Evolutionary conservation across 2,797 vertebrate genomes (phyloP).

Genomic region (Echeneis naucrates): DNA sequence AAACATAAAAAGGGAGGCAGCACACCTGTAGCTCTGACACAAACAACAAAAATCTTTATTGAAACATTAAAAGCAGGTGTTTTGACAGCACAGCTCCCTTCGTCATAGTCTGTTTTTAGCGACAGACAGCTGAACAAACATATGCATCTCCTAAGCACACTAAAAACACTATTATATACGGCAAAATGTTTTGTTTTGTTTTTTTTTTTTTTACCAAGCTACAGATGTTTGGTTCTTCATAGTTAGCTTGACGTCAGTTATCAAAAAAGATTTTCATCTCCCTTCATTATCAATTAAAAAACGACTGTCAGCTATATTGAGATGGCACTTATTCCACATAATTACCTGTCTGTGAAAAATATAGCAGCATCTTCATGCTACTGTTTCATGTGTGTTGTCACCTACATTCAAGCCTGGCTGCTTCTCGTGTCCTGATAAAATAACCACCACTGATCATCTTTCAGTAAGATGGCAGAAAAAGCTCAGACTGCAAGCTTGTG

Average conservation of each 20-base stretch:
- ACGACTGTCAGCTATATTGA: not conserved
- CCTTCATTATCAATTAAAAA: not conserved
- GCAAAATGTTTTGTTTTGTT: not conserved
- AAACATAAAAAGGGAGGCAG: conserved; percentile 26
- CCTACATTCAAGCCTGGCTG: conserved; percentile 29
- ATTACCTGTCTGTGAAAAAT: conserved; percentile 33
- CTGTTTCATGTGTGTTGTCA: conserved; percentile 32
- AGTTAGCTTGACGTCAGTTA: not conserved
- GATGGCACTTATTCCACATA: conserved; percentile 14
- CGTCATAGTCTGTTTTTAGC: conserved; percentile 35
- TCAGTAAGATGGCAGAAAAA: conserved; percentile 53
- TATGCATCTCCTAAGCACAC: conserved; percentile 17
- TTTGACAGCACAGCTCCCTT: conserved; percentile 54
- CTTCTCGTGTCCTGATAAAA: conserved; percentile 10
- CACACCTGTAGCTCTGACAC: conserved; percentile 58
- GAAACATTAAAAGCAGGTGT: conserved; percentile 50
- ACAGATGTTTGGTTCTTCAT: conserved; percentile 4
- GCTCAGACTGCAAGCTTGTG: conserved; percentile 40
- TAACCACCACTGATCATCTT: conserved; percentile 40
- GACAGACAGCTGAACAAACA: conserved; percentile 41
- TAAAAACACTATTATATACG: not conserved
- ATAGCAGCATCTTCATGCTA: conserved; percentile 10
- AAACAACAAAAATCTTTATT: conserved; percentile 47
- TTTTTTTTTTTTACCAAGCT: not conserved
- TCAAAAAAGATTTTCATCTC: not conserved